A percentile compares a stretch with the other conserved stretches of the same genome.
phyloP scores from a whole-genome alignment of 1,140 invertebrate genomes.

The Bombus cullumanus region DNA sequence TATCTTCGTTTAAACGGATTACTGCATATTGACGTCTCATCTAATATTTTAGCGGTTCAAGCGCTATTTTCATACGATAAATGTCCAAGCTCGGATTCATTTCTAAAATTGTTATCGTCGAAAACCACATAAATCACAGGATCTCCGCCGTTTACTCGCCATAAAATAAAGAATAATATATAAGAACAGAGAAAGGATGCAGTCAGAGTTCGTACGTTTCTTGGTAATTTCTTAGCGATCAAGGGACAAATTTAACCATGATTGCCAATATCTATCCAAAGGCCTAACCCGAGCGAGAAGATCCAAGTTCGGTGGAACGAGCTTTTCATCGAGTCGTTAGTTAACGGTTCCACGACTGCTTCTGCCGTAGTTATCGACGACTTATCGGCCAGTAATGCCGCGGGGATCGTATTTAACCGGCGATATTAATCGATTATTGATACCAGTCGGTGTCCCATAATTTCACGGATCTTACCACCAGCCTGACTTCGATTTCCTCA shows the following conservation, averaged over 20 bases:
- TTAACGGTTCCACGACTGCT: constrained; percentile 62
- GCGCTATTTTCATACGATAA: neutral
- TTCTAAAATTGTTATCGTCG: neutral
- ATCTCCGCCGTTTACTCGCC: neutral
- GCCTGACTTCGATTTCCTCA: neutral
- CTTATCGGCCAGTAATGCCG: constrained; percentile 48
- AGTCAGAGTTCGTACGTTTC: neutral
- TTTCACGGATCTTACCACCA: constrained; percentile 32
- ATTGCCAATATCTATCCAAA: constrained; percentile 63
- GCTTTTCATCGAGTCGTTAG: constrained; percentile 82
- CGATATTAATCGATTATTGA: constrained; percentile 57
- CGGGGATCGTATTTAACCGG: constrained; percentile 47
- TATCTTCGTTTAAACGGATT: neutral
- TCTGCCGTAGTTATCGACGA: constrained; percentile 37
- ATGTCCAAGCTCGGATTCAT: too few species aligned
- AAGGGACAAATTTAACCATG: constrained; percentile 66
- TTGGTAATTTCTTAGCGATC: constrained; percentile 80
- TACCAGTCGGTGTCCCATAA: constrained; percentile 28
- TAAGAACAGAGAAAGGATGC: neutral
- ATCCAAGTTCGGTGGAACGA: constrained; percentile 68
- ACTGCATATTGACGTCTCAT: neutral
- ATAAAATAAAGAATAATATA: neutral
- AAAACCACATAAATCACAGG: neutral
- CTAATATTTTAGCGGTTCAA: neutral
- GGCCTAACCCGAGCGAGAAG: constrained; percentile 39